Conservation (phyloP, 2,888 invertebrate species). For the Myathropa florea region DNA sequence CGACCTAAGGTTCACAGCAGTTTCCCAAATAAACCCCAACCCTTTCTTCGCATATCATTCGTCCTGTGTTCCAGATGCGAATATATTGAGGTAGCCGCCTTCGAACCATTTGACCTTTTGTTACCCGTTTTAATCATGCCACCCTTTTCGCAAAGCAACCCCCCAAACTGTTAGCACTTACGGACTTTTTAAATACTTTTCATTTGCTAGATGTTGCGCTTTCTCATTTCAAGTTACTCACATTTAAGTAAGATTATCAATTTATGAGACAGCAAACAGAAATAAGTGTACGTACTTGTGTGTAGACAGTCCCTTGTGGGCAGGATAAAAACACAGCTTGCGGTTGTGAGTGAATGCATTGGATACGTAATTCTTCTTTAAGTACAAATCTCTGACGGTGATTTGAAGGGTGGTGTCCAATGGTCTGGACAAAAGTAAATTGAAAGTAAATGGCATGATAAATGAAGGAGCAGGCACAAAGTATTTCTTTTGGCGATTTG, state of each 20-base stretch:
- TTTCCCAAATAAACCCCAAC: neutral
- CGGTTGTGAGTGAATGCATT: neutral
- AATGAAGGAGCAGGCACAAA: neutral
- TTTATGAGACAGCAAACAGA: neutral
- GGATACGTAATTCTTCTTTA: neutral
- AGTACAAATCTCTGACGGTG: neutral
- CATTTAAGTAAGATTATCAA: neutral
- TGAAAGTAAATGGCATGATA: neutral
- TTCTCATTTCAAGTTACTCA: neutral
- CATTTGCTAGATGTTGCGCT: neutral
- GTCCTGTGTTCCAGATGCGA: neutral
- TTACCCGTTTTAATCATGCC: neutral
- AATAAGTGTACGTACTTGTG: neutral
- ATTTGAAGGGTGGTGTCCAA: neutral
- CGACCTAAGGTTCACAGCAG: neutral
- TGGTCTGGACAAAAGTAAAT: neutral
- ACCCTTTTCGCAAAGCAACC: neutral
- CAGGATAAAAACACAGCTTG: neutral
- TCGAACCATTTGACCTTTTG: neutral
- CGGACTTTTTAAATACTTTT: neutral
- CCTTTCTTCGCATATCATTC: neutral
- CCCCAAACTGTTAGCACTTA: neutral
- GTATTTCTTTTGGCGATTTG: no score
- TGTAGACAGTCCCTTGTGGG: neutral
- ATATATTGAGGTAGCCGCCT: neutral